phyloP scores from a whole-genome alignment of 2,797 vertebrate species.

The Anas flavirostris region DNA sequence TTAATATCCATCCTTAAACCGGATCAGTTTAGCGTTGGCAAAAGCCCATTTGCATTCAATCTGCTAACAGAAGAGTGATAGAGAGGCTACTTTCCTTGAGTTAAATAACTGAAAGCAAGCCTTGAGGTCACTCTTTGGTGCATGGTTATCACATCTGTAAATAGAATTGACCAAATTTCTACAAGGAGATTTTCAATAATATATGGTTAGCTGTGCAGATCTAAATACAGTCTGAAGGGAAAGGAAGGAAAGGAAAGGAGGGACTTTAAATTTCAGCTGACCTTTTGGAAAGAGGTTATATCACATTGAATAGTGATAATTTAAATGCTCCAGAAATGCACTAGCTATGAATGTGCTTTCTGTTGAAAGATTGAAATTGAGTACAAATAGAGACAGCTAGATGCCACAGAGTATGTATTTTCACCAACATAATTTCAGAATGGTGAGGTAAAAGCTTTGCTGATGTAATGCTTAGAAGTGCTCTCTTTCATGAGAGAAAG shows the following conservation, averaged over 20 bases:
- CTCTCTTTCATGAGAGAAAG: neutral
- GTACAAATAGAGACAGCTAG: neutral
- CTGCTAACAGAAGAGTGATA: neutral
- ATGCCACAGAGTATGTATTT: neutral
- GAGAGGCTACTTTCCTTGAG: neutral
- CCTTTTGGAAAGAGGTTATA: neutral
- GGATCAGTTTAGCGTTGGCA: slow-evolving; percentile 7
- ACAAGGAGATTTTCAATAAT: neutral
- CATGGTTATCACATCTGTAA: neutral
- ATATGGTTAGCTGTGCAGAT: neutral
- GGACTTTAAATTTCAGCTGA: neutral
- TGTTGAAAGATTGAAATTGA: neutral
- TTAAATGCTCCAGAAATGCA: neutral
- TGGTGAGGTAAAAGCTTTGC: neutral
- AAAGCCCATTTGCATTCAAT: slow-evolving; percentile 1
- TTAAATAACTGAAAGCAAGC: slow-evolving; percentile 27
- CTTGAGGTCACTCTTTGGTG: neutral
- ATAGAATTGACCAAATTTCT: neutral
- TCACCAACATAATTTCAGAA: neutral
- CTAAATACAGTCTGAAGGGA: neutral
- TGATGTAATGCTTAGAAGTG: neutral
- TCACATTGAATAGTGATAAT: neutral
- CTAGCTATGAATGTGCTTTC: neutral
- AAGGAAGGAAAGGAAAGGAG: neutral
- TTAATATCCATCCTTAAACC: neutral